phyloP scores from a whole-genome alignment of 2,888 invertebrate genomes.

The Rutpela maculata region DNA sequence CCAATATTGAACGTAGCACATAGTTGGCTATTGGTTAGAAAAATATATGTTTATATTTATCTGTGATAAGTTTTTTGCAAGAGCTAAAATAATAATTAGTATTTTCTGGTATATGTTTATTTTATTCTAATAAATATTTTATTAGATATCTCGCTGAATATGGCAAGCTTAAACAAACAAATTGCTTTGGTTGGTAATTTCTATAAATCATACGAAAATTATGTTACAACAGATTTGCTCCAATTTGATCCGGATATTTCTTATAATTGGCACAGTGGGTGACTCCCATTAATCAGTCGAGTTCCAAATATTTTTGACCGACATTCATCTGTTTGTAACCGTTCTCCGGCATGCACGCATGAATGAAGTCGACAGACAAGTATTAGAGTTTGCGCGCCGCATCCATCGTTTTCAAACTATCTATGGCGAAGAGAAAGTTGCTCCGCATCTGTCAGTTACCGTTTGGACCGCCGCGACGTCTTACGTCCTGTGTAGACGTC shows the following conservation, averaged over 20 bases:
- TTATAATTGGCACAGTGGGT: neutral
- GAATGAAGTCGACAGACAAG: conserved; percentile 9
- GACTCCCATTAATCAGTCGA: neutral
- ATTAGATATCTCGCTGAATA: no score
- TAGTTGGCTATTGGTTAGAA: no score
- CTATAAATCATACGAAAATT: no score
- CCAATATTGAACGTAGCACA: no score
- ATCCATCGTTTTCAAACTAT: conserved; percentile 41
- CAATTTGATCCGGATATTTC: neutral
- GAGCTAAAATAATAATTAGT: no score
- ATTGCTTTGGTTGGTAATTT: no score
- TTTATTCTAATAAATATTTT: no score
- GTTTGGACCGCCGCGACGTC: conserved; percentile 48
- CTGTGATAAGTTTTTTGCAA: no score
- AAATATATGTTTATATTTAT: no score
- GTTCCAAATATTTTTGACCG: conserved; percentile 3
- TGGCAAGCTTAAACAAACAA: no score
- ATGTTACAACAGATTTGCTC: neutral
- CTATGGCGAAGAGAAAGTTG: conserved; percentile 48
- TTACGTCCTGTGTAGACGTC: conserved; percentile 34
- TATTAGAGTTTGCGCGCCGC: conserved; percentile 36
- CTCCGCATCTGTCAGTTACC: conserved; percentile 40
- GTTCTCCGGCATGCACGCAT: conserved; percentile 11
- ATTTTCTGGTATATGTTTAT: no score
- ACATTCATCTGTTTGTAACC: conserved; percentile 31